These are phyloP conservation scores for Catotricha subobsoleta DNA, from an alignment of 2,888 invertebrate genomes.

Conservation along the genomic window DNA sequence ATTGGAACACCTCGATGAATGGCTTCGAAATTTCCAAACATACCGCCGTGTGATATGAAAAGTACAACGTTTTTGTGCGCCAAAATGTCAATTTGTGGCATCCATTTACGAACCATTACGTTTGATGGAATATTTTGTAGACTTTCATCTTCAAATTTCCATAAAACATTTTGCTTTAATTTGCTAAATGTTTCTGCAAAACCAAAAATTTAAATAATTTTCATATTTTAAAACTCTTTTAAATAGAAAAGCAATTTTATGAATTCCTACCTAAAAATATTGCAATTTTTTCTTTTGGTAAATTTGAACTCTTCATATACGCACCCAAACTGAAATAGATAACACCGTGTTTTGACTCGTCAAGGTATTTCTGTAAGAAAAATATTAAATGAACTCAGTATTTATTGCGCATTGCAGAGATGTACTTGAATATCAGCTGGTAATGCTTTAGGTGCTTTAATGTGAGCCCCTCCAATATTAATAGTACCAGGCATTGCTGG, in stretches of 20 bases:
- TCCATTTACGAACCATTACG: constrained; percentile 32
- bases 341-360: constrained; percentile 28
- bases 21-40: constrained; percentile 30
- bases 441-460: constrained; percentile 20
- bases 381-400: neutral
- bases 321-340: constrained; percentile 33
- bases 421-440: constrained; percentile 20
- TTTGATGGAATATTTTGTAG: constrained; percentile 25
- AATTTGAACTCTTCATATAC: constrained; percentile 26
- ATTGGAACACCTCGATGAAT: constrained; percentile 16
- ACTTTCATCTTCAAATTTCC: constrained; percentile 33
- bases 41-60: constrained; percentile 28
- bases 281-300: constrained; percentile 26
- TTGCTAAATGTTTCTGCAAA: constrained; percentile 29
- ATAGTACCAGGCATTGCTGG: constrained; percentile 28
- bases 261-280: no score
- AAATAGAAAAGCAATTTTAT: no score
- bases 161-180: constrained; percentile 31
- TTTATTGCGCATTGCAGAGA: neutral
- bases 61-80: constrained; percentile 30
- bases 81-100: constrained; percentile 35
- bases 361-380: constrained; percentile 19
- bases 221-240: no score
- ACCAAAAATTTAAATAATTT: no score
- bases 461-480: constrained; percentile 27